A percentile compares a stretch with the other conserved stretches of the same genome.
Conservation (phyloP, 2,113 vertebrate genomes). For the Bucco capensis region DNA sequence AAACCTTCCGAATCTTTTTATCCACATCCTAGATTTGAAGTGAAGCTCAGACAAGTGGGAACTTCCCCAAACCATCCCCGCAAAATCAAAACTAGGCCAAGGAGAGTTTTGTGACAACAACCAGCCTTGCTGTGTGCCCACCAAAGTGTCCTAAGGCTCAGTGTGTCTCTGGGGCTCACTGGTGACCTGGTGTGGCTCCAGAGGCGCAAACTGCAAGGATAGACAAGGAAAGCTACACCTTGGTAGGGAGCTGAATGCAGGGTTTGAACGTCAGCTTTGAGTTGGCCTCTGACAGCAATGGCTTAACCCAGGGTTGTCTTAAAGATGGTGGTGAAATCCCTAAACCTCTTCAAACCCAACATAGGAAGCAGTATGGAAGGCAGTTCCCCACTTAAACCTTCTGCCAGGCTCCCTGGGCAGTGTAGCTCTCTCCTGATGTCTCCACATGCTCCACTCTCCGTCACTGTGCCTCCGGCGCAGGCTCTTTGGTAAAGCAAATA, state of each 20-base stretch:
- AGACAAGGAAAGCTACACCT: fast-evolving
- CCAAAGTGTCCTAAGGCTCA: background rate
- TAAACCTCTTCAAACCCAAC: background rate
- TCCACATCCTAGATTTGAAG: background rate
- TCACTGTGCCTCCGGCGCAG: background rate
- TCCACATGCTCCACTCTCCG: background rate
- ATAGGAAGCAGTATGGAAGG: background rate
- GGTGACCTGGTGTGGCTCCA: background rate
- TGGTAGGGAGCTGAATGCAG: background rate
- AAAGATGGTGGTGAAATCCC: background rate
- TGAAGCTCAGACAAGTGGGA: constrained; percentile 25
- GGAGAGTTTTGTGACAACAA: background rate
- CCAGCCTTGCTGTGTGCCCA: background rate
- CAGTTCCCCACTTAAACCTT: background rate
- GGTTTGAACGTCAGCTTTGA: background rate
- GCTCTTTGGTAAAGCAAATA: constrained; percentile 37
- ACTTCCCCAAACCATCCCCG: background rate
- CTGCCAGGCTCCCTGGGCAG: background rate
- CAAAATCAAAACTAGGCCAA: background rate
- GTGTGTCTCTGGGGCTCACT: background rate
- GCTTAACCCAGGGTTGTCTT: background rate
- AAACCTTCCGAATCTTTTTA: background rate
- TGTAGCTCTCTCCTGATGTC: background rate
- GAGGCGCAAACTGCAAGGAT: background rate
- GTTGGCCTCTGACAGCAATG: background rate